A percentile compares a stretch with the other conserved stretches of the same genome.
These are phyloP conservation scores for Thereuonema tuberculata DNA, from an alignment of 1,140 invertebrate species.

Conservation along the genomic window DNA sequence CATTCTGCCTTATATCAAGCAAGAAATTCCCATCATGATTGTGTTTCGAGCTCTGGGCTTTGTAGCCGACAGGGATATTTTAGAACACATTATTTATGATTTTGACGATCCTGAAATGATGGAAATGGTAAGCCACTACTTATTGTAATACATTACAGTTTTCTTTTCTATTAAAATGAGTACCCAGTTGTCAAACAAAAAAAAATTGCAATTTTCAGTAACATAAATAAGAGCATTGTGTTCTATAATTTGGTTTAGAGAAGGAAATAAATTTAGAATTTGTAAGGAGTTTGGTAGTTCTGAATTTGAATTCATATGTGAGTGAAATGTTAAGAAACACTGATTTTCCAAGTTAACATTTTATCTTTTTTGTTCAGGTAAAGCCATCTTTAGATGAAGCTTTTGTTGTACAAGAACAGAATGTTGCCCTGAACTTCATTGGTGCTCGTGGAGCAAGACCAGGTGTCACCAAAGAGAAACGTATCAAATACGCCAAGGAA, in stretches of 20 bases:
- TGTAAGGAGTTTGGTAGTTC: no score
- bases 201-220: no score
- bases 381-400: conserved; percentile 98
- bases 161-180: no score
- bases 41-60: conserved; percentile 87
- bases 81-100: conserved; percentile 98
- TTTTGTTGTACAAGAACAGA: conserved; percentile 98
- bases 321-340: no score
- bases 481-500: conserved; percentile 97
- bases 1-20: conserved; percentile 95
- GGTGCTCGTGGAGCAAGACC: conserved; percentile 88
- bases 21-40: conserved; percentile 99
- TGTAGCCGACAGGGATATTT: conserved; percentile 94
- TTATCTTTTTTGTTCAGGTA: conserved; percentile 27
- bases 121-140: conserved; percentile 69
- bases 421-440: conserved; percentile 96
- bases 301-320: no score
- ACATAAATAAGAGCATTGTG: no score
- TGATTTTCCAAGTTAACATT: conserved; percentile 7
- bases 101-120: conserved; percentile 99
- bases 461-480: conserved; percentile 95
- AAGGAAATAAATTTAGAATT: no score
- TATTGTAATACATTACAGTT: neutral
- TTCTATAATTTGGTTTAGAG: no score
- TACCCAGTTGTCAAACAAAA: no score